Base-by-base conservation (phyloP, 64 coral and sea anemone genomes). In the Astreopora myriophthalma region DNA sequence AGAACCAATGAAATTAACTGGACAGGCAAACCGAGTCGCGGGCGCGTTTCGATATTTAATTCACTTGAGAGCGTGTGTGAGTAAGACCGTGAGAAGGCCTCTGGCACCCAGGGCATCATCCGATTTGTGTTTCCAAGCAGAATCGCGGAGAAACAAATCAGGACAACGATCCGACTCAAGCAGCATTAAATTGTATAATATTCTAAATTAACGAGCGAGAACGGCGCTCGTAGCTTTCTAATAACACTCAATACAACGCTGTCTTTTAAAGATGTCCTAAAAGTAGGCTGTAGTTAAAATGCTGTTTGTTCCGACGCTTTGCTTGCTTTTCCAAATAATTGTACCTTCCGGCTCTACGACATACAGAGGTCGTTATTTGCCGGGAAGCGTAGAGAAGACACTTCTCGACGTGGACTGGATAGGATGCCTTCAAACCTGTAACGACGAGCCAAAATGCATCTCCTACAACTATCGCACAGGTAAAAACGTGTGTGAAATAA, bases 401-500 rank as follows among this genome's bases (percentile, higher is more conserved):
- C 25, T 65, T n/a, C 24, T 24, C 55, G 35, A 83, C n/a, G 10
- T 38, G n/a, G 79, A 83, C 12, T 83, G 79, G 79, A 62, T 83
- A 20, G 32, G 31, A 24, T 83, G 79, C 13, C 79, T 83, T 38
- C 31, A 83, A 64, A n/a, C 34, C 39, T 83, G 79, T 34, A 19
- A 83, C 22, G 1, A 57, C 33, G 22, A 83, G 3, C 20, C 79
- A 65, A 24, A 4, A 8, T 83, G 79, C 38, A 83, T 83, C 16
- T 83, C 79, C 20, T 83, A 83, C n/a, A 83, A 83, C 79, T 64
- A 64, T 57, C 19, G 1, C 33, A 64, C 37, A 83, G 57, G 65
- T 35, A 28, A 64, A 3, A 42, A 64, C 8, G 25, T 20, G 12
- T 83, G 79, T 22, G 57, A 83, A 34, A 64, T 83, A 13, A 83